Evolutionary conservation across 2,888 invertebrate species (phyloP).

Genomic region (Baccha elongata): DNA sequence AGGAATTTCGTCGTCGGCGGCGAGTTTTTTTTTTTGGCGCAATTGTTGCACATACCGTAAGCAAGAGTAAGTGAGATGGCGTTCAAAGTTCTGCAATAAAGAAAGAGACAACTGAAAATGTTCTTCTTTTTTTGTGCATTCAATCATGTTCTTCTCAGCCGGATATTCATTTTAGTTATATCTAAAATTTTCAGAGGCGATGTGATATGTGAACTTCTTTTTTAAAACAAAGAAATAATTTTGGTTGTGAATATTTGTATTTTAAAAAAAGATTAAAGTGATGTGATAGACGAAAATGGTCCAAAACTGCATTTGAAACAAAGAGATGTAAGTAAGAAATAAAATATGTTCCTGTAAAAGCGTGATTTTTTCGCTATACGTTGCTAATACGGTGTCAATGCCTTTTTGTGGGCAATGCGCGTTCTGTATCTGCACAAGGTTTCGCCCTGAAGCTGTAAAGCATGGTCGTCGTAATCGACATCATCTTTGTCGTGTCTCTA

Average conservation of each 20-base stretch:
- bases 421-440: constrained; percentile 60
- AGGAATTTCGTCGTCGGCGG: constrained; percentile 49
- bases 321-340: constrained; percentile 4
- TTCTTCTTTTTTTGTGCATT: constrained; percentile 24
- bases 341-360: constrained; percentile 27
- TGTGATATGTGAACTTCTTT: constrained; percentile 23
- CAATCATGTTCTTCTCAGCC: neutral
- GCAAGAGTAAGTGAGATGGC: constrained; percentile 58
- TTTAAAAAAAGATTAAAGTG: no score
- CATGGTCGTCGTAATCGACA: constrained; percentile 60
- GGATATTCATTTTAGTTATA: constrained; percentile 41
- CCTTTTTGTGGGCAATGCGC: constrained; percentile 71
- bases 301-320: neutral
- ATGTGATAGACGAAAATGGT: constrained; percentile 16
- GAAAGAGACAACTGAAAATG: constrained; percentile 44
- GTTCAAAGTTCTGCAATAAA: constrained; percentile 45
- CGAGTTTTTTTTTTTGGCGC: constrained; percentile 71
- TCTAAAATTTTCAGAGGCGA: constrained; percentile 33
- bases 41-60: constrained; percentile 70
- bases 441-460: constrained; percentile 57
- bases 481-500: constrained; percentile 46
- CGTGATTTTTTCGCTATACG: constrained; percentile 60
- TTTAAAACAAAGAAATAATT: no score
- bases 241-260: no score
- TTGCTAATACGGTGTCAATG: constrained; percentile 70